A percentile compares a stretch with the other conserved stretches of the same genome.
Evolutionary conservation across 2,113 vertebrate genomes (phyloP).

Genomic region (Apeltes quadracus): DNA sequence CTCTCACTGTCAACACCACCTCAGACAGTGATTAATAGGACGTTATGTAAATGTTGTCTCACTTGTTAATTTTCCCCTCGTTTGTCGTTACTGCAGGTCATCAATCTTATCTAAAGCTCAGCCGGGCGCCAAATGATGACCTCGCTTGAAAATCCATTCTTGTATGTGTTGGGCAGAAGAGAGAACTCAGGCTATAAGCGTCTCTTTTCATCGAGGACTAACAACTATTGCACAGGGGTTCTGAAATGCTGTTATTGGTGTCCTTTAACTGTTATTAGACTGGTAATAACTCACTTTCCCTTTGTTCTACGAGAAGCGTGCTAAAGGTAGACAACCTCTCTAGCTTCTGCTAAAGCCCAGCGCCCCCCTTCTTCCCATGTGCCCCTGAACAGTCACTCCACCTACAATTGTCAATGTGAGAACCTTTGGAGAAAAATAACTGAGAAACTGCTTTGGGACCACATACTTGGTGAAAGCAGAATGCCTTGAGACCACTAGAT

Average conservation of each 20-base stretch:
- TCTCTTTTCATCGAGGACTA: constrained; percentile 5
- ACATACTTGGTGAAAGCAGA: not conserved
- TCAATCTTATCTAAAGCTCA: constrained; percentile 59
- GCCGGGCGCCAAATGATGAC: constrained; percentile 34
- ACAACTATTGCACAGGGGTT: not conserved
- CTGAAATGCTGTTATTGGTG: not conserved
- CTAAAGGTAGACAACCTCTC: not conserved
- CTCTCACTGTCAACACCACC: constrained; percentile 8
- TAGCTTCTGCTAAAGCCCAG: not conserved
- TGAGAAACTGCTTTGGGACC: not conserved
- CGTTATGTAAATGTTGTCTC: constrained; percentile 49
- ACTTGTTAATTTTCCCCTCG: constrained; percentile 44
- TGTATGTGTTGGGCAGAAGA: not conserved
- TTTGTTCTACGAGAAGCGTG: not conserved
- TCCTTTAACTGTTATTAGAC: not conserved
- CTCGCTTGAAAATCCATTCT: constrained; percentile 53
- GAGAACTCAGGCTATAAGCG: not conserved
- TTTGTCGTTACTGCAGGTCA: constrained; percentile 61
- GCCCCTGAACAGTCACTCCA: not conserved
- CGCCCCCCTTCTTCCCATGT: not conserved
- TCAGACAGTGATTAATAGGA: constrained; percentile 63
- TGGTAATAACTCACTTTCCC: not conserved
- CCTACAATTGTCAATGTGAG: not conserved
- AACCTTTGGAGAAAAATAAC: not conserved
- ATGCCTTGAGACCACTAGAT: not conserved